phyloP scores from a whole-genome alignment of 2,888 invertebrate genomes.

The Timandra comae region DNA sequence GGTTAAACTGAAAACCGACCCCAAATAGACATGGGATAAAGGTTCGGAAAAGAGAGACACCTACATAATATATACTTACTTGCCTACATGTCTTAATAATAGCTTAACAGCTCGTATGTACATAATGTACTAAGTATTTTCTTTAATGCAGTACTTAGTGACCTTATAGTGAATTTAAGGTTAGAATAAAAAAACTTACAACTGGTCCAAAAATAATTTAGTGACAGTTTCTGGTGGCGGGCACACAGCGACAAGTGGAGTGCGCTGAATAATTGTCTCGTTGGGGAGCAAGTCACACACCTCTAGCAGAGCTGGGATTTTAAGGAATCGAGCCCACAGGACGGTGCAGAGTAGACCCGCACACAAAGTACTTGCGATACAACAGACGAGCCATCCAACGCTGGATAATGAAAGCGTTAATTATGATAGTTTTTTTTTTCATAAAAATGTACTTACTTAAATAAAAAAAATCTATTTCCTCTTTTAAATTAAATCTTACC shows the following conservation, averaged over 20 bases:
- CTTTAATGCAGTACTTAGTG: too few species aligned
- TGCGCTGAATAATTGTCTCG: slow-evolving; percentile 13
- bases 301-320: slow-evolving; percentile 50
- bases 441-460: background rate
- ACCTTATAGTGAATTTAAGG: too few species aligned
- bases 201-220: background rate
- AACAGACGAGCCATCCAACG: slow-evolving; percentile 49
- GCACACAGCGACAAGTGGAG: slow-evolving; percentile 47
- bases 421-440: background rate
- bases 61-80: too few species aligned
- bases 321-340: slow-evolving; percentile 55
- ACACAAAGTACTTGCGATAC: slow-evolving; percentile 48
- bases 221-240: slow-evolving; percentile 42
- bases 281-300: slow-evolving; percentile 25
- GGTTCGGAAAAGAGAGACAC: too few species aligned
- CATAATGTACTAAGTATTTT: too few species aligned
- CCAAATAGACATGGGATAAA: too few species aligned
- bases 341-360: slow-evolving; percentile 53
- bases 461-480: too few species aligned
- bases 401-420: slow-evolving; percentile 21
- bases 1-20: too few species aligned
- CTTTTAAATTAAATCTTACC: slow-evolving; percentile 37
- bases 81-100: too few species aligned
- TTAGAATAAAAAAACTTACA: background rate
- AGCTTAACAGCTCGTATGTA: too few species aligned